Conservation (phyloP, 1,140 invertebrate species). For the Ectropis grisescens region DNA sequence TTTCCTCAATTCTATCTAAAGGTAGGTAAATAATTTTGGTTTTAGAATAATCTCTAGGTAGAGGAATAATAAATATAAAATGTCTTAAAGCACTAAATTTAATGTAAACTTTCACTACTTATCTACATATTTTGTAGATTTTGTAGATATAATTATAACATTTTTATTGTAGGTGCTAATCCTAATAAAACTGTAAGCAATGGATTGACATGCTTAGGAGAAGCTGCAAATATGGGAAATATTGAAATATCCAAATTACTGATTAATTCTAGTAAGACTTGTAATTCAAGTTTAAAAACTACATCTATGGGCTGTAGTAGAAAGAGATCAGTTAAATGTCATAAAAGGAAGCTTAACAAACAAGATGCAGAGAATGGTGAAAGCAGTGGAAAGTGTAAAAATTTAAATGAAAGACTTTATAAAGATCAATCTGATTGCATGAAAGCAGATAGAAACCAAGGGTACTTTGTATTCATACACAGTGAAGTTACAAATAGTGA, state of each 20-base stretch:
- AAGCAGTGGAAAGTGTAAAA: constrained; percentile 52
- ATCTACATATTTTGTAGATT: too few relatives aligned
- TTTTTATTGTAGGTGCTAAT: constrained; percentile 42
- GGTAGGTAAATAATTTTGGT: too few relatives aligned
- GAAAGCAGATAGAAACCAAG: constrained; percentile 41
- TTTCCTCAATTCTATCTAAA: too few relatives aligned
- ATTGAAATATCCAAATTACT: constrained; percentile 32
- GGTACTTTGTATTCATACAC: constrained; percentile 55
- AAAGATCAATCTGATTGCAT: constrained; percentile 19
- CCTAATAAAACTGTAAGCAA: constrained; percentile 44
- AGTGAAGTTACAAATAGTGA: constrained; percentile 53
- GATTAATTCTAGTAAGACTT: constrained; percentile 26
- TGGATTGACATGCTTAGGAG: constrained; percentile 53
- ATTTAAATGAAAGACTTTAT: constrained; percentile 28
- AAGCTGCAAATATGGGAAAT: constrained; percentile 46
- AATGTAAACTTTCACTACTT: too few relatives aligned
- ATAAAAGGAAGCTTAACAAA: constrained; percentile 41
- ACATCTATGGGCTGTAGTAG: constrained; percentile 15
- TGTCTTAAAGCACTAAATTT: too few relatives aligned
- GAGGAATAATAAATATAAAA: too few relatives aligned
- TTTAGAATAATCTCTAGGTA: too few relatives aligned
- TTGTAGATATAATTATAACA: too few relatives aligned
- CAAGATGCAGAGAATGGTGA: constrained; percentile 27
- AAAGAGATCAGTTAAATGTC: constrained; percentile 32
- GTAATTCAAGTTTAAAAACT: constrained; percentile 8